A percentile compares a stretch with the other conserved stretches of the same genome.
Conservation (phyloP, 1,140 invertebrate species). For the Pantala flavescens region DNA sequence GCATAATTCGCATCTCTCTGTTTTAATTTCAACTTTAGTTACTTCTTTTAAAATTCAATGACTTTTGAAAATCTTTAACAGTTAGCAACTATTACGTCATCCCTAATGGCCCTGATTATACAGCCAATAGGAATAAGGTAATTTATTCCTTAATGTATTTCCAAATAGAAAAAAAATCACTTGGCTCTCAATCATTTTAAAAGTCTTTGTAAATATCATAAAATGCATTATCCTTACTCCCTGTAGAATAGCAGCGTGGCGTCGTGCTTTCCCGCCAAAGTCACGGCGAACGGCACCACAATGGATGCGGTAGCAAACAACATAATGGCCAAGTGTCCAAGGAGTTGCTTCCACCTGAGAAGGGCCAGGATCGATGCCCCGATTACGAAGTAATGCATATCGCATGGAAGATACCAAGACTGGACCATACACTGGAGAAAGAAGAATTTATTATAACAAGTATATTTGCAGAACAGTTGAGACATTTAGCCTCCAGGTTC, state of each 20-base stretch:
- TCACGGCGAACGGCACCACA: conserved; percentile 48
- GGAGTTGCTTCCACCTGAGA: conserved; percentile 42
- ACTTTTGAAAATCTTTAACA: too few relatives aligned
- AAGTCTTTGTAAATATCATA: not conserved
- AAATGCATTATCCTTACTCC: conserved; percentile 38
- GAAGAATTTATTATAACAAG: conserved; percentile 19
- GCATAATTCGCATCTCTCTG: too few relatives aligned
- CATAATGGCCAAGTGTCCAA: conserved; percentile 44
- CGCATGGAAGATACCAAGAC: conserved; percentile 47
- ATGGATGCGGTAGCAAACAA: conserved; percentile 42
- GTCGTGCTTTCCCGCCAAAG: conserved; percentile 46
- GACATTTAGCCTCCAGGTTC: not conserved
- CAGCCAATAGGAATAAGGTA: too few relatives aligned
- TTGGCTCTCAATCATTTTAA: too few relatives aligned
- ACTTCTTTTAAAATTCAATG: too few relatives aligned
- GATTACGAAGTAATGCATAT: conserved; percentile 48
- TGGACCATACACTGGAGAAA: conserved; percentile 41
- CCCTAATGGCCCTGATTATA: too few relatives aligned
- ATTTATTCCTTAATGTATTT: too few relatives aligned
- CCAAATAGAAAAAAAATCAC: too few relatives aligned
- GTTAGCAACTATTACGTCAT: too few relatives aligned
- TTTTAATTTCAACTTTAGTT: too few relatives aligned
- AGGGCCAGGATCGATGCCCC: conserved; percentile 36
- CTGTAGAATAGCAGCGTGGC: conserved; percentile 53
- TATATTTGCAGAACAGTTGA: conserved; percentile 22